Conservation (phyloP, 2,113 vertebrate genomes). For the Micromys minutus region DNA sequence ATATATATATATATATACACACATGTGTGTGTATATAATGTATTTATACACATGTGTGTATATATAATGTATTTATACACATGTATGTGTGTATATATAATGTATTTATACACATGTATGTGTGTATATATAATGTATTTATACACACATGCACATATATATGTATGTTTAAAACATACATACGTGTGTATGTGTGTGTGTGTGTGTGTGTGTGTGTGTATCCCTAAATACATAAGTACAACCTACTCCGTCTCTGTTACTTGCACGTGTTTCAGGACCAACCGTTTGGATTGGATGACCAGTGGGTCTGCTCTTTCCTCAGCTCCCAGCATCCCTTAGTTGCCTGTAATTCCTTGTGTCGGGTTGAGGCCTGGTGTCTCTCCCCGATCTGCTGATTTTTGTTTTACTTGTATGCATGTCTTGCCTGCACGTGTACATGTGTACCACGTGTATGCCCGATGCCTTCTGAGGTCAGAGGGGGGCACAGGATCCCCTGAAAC, state of each 20-base stretch:
- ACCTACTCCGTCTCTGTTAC: not conserved
- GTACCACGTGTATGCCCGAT: not conserved
- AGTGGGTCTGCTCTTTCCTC: not conserved
- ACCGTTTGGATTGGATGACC: not conserved
- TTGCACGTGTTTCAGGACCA: not conserved
- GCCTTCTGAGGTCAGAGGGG: not conserved
- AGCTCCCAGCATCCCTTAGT: not conserved
- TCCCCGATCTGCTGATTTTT: not conserved
- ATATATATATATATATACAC: too few species aligned
- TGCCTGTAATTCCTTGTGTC: not conserved
- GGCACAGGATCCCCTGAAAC: not conserved
- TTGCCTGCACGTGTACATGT: not conserved
- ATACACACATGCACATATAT: too few species aligned
- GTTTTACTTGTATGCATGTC: not conserved
- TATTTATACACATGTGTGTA: not conserved
- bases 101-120: too few species aligned
- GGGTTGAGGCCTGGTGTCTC: not conserved
- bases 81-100: too few species aligned
- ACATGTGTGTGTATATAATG: not conserved
- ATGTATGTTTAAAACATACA: not conserved
- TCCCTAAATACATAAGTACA: not conserved
- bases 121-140: too few species aligned
- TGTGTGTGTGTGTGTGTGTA: not conserved
- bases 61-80: not conserved
- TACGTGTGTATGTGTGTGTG: too few species aligned